These are phyloP conservation scores for Chelonia mydas DNA, from an alignment of 2,797 vertebrate genomes.

Conservation along the genomic window DNA sequence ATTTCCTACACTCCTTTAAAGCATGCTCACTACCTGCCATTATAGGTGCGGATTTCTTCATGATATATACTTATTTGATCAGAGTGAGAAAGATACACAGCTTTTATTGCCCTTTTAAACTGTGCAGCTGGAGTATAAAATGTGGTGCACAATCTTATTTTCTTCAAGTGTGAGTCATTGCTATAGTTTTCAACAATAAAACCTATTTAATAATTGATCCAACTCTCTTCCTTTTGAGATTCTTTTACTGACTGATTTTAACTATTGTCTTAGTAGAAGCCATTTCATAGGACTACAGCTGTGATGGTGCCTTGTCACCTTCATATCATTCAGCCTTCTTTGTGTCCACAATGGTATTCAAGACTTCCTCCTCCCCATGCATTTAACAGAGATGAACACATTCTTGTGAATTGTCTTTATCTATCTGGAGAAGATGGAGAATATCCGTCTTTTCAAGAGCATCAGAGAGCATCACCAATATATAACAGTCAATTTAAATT, in stretches of 20 bases:
- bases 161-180: background rate
- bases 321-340: background rate
- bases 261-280: background rate
- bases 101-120: background rate
- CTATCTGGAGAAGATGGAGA: background rate
- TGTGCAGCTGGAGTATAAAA: background rate
- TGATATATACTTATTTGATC: accelerated
- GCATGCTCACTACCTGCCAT: background rate
- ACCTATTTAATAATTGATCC: background rate
- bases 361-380: background rate
- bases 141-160: background rate
- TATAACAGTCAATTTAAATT: background rate
- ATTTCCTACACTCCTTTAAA: accelerated
- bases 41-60: accelerated
- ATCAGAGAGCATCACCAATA: background rate
- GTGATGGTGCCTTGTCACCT: background rate
- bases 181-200: background rate
- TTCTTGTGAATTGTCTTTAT: background rate
- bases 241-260: background rate
- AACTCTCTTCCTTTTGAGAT: background rate
- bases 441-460: background rate
- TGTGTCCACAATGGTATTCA: background rate
- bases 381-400: background rate
- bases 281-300: background rate
- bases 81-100: background rate